Percentiles rank a stretch among this genome's conserved stretches.
phyloP scores from a whole-genome alignment of 2,113 vertebrate genomes.

The Vulpes vulpes region DNA sequence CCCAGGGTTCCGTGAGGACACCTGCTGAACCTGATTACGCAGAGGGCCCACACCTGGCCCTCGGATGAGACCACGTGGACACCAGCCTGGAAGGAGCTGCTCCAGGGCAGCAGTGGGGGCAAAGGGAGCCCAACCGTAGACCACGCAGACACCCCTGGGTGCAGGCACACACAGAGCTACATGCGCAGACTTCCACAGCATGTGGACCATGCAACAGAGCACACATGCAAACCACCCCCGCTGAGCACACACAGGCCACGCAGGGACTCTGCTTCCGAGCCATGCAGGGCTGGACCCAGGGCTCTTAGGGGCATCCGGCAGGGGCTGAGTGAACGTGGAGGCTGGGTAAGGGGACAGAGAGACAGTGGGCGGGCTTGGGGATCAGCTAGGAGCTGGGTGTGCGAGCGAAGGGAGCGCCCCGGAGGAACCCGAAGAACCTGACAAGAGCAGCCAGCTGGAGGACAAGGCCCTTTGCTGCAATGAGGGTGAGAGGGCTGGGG shows the following conservation, averaged over 20 bases:
- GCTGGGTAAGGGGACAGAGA: background rate
- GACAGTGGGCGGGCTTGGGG: background rate
- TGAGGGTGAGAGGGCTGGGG: accelerated
- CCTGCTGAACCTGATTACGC: too few species aligned
- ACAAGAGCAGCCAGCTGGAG: background rate
- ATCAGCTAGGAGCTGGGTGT: too few species aligned
- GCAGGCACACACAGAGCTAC: background rate
- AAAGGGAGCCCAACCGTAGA: background rate
- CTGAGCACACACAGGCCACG: background rate
- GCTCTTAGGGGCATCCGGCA: background rate
- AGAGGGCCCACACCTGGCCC: background rate
- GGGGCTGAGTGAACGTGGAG: background rate
- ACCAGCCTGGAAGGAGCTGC: background rate
- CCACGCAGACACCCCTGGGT: background rate
- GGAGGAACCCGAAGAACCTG: background rate
- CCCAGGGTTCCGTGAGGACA: background rate
- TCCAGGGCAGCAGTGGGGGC: background rate
- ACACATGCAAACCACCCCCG: background rate
- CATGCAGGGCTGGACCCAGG: background rate
- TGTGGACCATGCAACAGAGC: too few species aligned
- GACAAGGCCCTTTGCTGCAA: background rate
- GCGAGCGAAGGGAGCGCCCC: too few species aligned
- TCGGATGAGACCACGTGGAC: background rate
- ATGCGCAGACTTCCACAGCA: too few species aligned
- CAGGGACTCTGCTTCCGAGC: background rate